Evolutionary conservation across 2,797 vertebrate species (phyloP).

Genomic region (Hozukius guyotensis): DNA sequence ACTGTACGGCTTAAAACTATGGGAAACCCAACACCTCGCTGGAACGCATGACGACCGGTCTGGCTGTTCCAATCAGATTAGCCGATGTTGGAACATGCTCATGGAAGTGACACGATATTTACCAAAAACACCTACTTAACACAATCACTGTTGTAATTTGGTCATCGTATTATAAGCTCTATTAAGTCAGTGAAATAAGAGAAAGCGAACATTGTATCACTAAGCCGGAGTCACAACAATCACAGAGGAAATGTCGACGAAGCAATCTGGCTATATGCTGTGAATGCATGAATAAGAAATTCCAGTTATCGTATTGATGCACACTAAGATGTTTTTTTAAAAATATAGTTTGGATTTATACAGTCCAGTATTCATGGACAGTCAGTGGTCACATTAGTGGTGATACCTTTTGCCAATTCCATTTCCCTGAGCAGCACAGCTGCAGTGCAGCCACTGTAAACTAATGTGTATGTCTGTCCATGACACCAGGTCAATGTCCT

Average conservation of each 20-base stretch:
- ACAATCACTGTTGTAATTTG: slow-evolving; percentile 37
- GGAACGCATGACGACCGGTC: slow-evolving; percentile 72
- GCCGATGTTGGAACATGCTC: slow-evolving; percentile 48
- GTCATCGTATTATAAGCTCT: slow-evolving; percentile 40
- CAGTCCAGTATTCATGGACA: slow-evolving; percentile 36
- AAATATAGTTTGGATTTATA: slow-evolving; percentile 10
- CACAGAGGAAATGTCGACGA: not conserved
- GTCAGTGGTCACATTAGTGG: slow-evolving; percentile 45
- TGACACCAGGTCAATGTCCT: slow-evolving; percentile 68
- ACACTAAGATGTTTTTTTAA: not conserved
- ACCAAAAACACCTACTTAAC: slow-evolving; percentile 73
- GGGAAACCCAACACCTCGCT: slow-evolving; percentile 78
- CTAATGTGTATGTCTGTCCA: slow-evolving; percentile 58
- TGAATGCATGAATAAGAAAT: slow-evolving; percentile 6
- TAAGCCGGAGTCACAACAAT: slow-evolving; percentile 15
- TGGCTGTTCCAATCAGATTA: slow-evolving; percentile 79
- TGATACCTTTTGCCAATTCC: slow-evolving; percentile 58
- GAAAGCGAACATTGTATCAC: slow-evolving; percentile 16
- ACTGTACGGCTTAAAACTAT: slow-evolving; percentile 77
- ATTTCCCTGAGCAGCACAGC: slow-evolving; percentile 54
- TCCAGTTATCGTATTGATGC: not conserved
- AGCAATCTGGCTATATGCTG: not conserved
- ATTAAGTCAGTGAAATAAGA: slow-evolving; percentile 40
- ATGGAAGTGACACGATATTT: slow-evolving; percentile 73
- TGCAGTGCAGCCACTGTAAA: slow-evolving; percentile 69